Evolutionary conservation across 2,113 vertebrate genomes (phyloP).

Genomic region (Parotia lawesii): DNA sequence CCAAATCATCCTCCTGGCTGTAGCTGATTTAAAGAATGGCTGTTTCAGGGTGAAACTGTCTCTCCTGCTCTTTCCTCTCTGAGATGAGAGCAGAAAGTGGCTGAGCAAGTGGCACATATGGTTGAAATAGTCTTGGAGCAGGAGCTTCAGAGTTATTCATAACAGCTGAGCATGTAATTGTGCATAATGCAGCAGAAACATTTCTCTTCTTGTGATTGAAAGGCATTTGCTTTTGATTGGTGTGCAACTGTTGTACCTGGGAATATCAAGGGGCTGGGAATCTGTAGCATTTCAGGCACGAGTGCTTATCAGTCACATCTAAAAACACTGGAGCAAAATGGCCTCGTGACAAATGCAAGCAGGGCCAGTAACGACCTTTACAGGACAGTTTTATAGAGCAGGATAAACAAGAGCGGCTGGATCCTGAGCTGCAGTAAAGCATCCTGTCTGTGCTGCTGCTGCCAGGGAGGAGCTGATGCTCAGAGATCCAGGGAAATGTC

Average conservation of each 20-base stretch:
- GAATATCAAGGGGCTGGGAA: neutral
- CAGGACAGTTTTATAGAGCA: conserved; percentile 18
- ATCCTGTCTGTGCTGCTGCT: neutral
- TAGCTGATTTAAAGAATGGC: neutral
- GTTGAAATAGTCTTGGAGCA: neutral
- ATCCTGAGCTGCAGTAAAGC: neutral
- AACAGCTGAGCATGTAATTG: conserved; percentile 33
- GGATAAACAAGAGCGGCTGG: conserved; percentile 8
- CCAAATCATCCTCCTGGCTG: neutral
- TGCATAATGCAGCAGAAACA: conserved; percentile 41
- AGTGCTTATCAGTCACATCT: neutral
- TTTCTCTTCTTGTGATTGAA: conserved; percentile 11
- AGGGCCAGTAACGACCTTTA: neutral
- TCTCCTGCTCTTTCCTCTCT: neutral
- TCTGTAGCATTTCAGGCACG: neutral
- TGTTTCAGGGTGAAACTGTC: neutral
- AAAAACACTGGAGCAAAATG: neutral
- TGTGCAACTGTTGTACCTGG: conserved; percentile 12
- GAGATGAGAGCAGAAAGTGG: neutral
- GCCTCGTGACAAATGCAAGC: neutral
- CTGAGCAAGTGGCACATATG: neutral
- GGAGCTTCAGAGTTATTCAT: neutral
- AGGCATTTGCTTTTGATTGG: conserved; percentile 6
- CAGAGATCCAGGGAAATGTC: neutral
- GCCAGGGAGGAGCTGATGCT: neutral